These are phyloP conservation scores for Acrocephalus arundinaceus DNA, from an alignment of 2,113 vertebrate species.

Conservation along the genomic window DNA sequence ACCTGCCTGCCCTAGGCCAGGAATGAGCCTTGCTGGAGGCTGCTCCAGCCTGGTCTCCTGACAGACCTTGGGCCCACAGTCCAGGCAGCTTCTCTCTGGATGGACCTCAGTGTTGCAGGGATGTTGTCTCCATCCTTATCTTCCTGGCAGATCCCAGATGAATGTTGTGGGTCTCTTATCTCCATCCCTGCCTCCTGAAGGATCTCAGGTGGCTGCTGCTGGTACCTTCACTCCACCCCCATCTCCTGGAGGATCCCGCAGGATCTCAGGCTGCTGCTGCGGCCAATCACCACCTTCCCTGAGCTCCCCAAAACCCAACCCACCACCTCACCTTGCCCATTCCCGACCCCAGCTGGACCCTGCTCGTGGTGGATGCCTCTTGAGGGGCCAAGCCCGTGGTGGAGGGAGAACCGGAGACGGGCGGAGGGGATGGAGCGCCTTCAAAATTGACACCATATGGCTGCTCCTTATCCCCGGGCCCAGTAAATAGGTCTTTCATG, in stretches of 20 bases:
- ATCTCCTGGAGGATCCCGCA: not conserved
- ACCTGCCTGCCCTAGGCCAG: not conserved
- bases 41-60: not conserved
- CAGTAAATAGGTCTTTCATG: slow-evolving; percentile 71
- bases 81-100: not conserved
- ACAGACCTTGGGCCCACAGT: fast-evolving
- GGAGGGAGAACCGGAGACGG: not conserved
- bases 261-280: fast-evolving
- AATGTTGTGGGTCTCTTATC: fast-evolving
- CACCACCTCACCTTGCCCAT: not conserved
- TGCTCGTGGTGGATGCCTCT: fast-evolving
- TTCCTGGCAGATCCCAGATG: not conserved
- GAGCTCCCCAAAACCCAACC: not conserved
- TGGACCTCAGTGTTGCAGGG: not conserved
- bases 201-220: not conserved
- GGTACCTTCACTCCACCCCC: not conserved
- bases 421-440: not conserved
- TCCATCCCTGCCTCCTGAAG: not conserved
- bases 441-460: slow-evolving; percentile 80
- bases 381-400: fast-evolving
- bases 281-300: not conserved
- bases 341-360: fast-evolving
- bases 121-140: not conserved
- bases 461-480: slow-evolving; percentile 60
- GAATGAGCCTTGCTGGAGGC: not conserved